A percentile compares a stretch with the other conserved stretches of the same genome.
These are phyloP conservation scores for Sebastes cheni DNA, from an alignment of 2,797 vertebrate species.

Conservation along the genomic window DNA sequence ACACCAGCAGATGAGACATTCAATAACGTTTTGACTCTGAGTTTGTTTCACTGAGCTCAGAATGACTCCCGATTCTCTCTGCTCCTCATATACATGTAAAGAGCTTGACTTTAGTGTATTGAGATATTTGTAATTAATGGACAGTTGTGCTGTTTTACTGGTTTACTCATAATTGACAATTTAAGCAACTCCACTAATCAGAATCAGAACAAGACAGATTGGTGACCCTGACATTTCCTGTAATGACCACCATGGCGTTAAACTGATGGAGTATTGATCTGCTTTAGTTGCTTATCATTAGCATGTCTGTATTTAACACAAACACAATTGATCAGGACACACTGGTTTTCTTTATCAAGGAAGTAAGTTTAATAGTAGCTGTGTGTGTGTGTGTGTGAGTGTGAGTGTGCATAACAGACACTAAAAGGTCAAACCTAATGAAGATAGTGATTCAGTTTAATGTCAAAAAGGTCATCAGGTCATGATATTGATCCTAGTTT, in stretches of 20 bases:
- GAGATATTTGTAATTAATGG: neutral
- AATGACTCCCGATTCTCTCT: neutral
- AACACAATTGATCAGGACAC: neutral
- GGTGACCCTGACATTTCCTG: neutral
- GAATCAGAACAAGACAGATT: neutral
- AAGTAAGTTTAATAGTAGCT: neutral
- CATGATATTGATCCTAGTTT: too few relatives aligned
- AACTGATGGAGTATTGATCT: slow-evolving; percentile 23
- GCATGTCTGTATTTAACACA: neutral
- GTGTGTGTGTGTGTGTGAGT: neutral
- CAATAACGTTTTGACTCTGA: neutral
- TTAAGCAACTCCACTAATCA: neutral
- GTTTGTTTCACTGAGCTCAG: neutral
- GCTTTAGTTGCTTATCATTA: neutral
- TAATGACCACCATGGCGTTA: neutral
- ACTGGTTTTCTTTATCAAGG: neutral
- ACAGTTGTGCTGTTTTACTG: neutral
- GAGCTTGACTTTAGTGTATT: neutral
- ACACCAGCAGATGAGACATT: neutral
- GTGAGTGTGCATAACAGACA: neutral
- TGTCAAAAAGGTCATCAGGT: neutral
- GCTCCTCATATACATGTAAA: neutral
- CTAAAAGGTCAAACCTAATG: slow-evolving; percentile 15
- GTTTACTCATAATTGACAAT: neutral
- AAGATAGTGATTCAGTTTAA: neutral